Conservation (phyloP, 2,888 invertebrate species). For the Tetropium fuscum region DNA sequence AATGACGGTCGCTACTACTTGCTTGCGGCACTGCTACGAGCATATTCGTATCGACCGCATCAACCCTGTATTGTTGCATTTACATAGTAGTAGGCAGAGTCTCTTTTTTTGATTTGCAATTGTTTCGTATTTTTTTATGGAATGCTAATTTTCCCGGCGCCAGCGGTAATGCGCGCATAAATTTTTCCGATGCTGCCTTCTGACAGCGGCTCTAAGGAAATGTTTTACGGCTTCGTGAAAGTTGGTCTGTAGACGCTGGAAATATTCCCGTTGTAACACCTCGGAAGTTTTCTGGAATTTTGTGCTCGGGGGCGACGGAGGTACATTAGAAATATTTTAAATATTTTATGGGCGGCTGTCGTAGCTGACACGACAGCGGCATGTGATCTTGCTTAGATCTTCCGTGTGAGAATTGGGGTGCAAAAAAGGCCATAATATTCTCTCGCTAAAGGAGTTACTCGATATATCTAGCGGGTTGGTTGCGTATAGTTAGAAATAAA, state of each 20-base stretch:
- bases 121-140: slow-evolving; percentile 36
- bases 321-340: slow-evolving; percentile 13
- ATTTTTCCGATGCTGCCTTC: slow-evolving; percentile 14
- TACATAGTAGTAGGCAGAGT: slow-evolving; percentile 51
- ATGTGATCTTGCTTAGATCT: background rate
- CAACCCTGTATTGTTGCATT: slow-evolving; percentile 55
- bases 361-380: background rate
- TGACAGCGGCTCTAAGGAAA: slow-evolving; percentile 4
- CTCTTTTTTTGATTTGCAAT: slow-evolving; percentile 33
- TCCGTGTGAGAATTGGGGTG: background rate
- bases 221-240: slow-evolving; percentile 15
- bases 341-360: slow-evolving; percentile 1
- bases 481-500: no score
- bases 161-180: slow-evolving; percentile 14
- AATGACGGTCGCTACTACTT: slow-evolving; percentile 53
- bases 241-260: slow-evolving; percentile 8
- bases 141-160: slow-evolving; percentile 35
- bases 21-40: slow-evolving; percentile 58
- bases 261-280: slow-evolving; percentile 19
- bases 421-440: no score
- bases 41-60: slow-evolving; percentile 57
- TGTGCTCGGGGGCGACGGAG: background rate
- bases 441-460: no score
- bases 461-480: no score
- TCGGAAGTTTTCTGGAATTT: slow-evolving; percentile 15